Evolutionary conservation across 2,113 vertebrate species (phyloP), one percentile per base, ranked within the genome.

Genomic region (Odontesthes bonariensis): DNA sequence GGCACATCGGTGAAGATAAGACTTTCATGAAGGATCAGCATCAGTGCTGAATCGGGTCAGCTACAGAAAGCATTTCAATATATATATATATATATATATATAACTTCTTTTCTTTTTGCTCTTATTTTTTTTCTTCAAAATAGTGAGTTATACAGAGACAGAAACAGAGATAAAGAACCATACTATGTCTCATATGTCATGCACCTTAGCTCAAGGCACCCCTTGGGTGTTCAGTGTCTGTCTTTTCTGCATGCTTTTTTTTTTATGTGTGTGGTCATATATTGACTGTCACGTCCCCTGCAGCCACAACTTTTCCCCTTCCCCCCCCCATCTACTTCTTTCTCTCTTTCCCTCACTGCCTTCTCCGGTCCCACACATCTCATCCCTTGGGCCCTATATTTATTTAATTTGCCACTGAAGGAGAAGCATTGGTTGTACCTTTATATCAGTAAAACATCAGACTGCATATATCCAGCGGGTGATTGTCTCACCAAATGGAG

Each of bases 121-220:
- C 17, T 11, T 53, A 56, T 64, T 69, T 53, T 55, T 27, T 52
- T 23, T 54, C 19, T 14, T 5, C 3, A 51, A 40, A 27, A 40
- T 66, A 55, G 63, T 20, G 59, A 69, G 22, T 83, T 71, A 54
- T 33, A 16, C 12, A 52, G 59, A 76, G 63, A 71, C 42, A 70
- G 1, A 69, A 42, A 8, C 14, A 60, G n/a, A 51, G 46, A 75
- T 61, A 58, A 58, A 70, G 3, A 69, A 35, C 9, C 32, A 58
- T 17, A 54, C 19, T 76, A 20, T 49, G 19, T 73, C 52, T 82
- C 54, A 56, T 65, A 46, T 71, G 59, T 79, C 67, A 71, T 76
- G 83, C 85, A 91, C 85, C 82, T 84, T 86, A 84, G 68, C 72
- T 78, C 0, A 8, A 76, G 53, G 80, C 82, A 75, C 63, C 75